A percentile compares a stretch with the other conserved stretches of the same genome.
These are phyloP conservation scores for Bambusicola thoracicus DNA, from an alignment of 2,113 vertebrate species.

Conservation along the genomic window DNA sequence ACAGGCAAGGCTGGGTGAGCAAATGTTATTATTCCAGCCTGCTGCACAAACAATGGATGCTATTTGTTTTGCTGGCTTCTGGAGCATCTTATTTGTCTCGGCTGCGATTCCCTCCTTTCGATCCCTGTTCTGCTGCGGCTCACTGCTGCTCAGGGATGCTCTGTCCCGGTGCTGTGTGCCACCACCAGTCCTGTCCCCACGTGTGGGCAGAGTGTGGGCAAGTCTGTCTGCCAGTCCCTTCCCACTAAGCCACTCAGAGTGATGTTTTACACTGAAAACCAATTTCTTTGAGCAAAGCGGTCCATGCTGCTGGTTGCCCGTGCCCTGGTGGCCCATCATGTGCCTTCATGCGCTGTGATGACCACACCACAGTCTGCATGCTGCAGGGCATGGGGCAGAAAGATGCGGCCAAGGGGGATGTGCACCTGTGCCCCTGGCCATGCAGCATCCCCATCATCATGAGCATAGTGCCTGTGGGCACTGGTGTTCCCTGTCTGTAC, in stretches of 20 bases:
- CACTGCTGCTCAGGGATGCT: not conserved
- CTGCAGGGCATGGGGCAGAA: not conserved
- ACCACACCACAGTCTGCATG: not conserved
- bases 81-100: constrained; percentile 11
- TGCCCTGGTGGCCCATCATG: not conserved
- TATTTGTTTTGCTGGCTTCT: constrained; percentile 63
- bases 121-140: not conserved
- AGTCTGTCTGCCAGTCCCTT: not conserved
- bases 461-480: not conserved
- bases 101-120: not conserved
- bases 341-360: not conserved
- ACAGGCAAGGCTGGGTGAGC: constrained; percentile 41
- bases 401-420: rapidly evolving
- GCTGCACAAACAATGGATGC: constrained; percentile 65
- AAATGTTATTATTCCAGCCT: constrained; percentile 72
- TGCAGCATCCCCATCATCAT: not conserved
- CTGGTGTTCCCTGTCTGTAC: not conserved
- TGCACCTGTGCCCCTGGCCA: not conserved
- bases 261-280: not conserved
- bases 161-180: not conserved
- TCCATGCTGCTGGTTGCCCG: not conserved
- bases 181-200: not conserved
- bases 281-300: constrained; percentile 15
- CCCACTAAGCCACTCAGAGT: not conserved
- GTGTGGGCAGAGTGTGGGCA: not conserved